Base-by-base conservation (phyloP, 2,888 invertebrate genomes). In the Eupithecia subumbrata region DNA sequence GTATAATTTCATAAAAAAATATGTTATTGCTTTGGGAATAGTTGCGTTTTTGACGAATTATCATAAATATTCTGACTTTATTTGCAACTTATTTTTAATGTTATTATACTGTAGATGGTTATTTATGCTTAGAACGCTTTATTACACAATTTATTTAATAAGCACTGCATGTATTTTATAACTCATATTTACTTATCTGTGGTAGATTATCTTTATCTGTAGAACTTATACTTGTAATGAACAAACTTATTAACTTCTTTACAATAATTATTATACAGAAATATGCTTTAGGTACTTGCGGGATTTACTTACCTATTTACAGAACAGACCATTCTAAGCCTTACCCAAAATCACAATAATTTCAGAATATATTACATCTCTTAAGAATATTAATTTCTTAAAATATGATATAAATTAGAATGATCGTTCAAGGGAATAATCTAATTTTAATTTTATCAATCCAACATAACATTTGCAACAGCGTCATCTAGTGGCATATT, bases 181-280 rank as follows among this genome's bases (percentile, higher is more conserved):
- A 30, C 30, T 18, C 7, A 1, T 25, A 14, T 64, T 34, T 34
- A 64, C 64, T 34, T 64, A 64, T 34, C 64, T 64, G 8, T 64
- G 5, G 64, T 34, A 64, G 16, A 16, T 64, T 56, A 56, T 56
- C 52, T 11, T 52, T n/a, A 2, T n/a, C 11, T 22, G 52, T 56
- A 56, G n/a, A 22, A 56, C 11, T 56, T 56, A 18, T 45, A 45
- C n/a, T 60, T 43, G 43, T 60, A 25, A 30, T 63, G 25, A 43
- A 71, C 43, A 60, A 18, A 68, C 11, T 37, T 34, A 56, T 48
- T 16, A 60, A 11, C 16, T 25, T 71, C 16, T 56, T 73, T 74
- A 37, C 64, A 76, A 69, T 69, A 72, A 76, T 69, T 76, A 76
- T 76, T 74, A 74, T 76, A 67, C 76, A 67, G 18, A 64, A 18